phyloP scores from a whole-genome alignment of 2,797 vertebrate species.

The Muscicapa striata region DNA sequence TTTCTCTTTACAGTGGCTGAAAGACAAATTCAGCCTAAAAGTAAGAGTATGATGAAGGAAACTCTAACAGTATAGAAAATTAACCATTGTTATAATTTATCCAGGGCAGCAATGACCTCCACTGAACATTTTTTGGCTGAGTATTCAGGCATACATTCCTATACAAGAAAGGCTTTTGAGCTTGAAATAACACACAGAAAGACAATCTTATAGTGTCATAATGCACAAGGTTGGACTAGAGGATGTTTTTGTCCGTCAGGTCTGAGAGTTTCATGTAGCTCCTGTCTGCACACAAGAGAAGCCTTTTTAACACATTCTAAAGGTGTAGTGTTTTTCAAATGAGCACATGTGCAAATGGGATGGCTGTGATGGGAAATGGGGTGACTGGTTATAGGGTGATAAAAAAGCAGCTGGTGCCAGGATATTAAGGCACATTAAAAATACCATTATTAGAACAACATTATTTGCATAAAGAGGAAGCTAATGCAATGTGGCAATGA shows the following conservation, averaged over 20 bases:
- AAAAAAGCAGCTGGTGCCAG: not conserved
- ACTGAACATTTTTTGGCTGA: not conserved
- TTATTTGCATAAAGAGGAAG: not conserved
- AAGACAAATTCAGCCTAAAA: conserved; percentile 28
- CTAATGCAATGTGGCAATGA: not conserved
- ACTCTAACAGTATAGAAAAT: not conserved
- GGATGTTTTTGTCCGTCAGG: not conserved
- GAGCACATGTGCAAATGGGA: not conserved
- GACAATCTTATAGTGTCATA: not conserved
- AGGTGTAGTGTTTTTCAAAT: not conserved
- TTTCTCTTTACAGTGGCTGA: not conserved
- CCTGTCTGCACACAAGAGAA: not conserved
- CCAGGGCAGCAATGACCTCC: not conserved
- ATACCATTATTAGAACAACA: not conserved
- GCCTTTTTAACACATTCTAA: not conserved
- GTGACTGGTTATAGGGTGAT: not conserved
- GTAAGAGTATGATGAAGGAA: not conserved
- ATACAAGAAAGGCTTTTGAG: not conserved
- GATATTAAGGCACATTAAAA: not conserved
- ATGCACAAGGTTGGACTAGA: not conserved
- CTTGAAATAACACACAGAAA: not conserved
- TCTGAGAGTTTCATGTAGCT: not conserved
- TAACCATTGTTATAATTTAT: conserved; percentile 7
- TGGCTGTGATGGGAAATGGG: not conserved
- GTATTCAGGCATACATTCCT: not conserved